phyloP scores from a whole-genome alignment of 2,113 vertebrate species.

The Coryphaenoides rupestris region DNA sequence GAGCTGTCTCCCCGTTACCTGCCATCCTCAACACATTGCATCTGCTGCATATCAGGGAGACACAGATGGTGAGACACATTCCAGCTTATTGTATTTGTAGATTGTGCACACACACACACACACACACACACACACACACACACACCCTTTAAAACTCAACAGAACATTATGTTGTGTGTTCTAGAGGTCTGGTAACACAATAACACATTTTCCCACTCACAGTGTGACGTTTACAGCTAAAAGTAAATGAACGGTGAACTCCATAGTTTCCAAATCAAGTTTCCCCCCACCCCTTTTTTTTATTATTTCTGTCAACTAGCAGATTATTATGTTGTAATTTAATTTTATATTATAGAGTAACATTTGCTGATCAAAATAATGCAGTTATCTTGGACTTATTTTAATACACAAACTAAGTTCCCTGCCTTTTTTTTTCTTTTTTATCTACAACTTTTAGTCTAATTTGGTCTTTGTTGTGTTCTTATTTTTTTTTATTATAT shows the following conservation, averaged over 20 bases:
- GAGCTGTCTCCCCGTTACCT: constrained; percentile 13
- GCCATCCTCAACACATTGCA: constrained; percentile 32
- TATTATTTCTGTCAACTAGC: constrained; percentile 34
- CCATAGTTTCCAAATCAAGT: constrained; percentile 18
- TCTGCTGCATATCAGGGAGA: constrained; percentile 24
- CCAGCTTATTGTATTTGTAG: too few relatives aligned
- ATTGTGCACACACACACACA: too few relatives aligned
- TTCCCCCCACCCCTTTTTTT: constrained; percentile 34
- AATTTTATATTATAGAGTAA: constrained; percentile 37
- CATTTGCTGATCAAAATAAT: constrained; percentile 35
- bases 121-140: too few relatives aligned
- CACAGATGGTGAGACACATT: constrained; percentile 24
- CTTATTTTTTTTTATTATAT: background rate
- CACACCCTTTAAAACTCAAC: background rate
- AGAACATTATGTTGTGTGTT: constrained; percentile 10
- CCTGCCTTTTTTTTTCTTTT: constrained; percentile 8
- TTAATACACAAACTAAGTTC: constrained; percentile 15
- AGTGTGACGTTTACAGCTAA: constrained; percentile 41
- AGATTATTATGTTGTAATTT: constrained; percentile 49
- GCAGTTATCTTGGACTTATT: constrained; percentile 27
- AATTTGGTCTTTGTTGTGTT: constrained; percentile 4
- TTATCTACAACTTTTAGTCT: too few relatives aligned
- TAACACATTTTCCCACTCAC: constrained; percentile 23
- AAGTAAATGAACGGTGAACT: constrained; percentile 16
- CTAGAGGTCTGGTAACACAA: constrained; percentile 25